A percentile compares a stretch with the other conserved stretches of the same genome.
Conservation (phyloP, 2,888 invertebrate genomes). For the Drosophila cracens region DNA sequence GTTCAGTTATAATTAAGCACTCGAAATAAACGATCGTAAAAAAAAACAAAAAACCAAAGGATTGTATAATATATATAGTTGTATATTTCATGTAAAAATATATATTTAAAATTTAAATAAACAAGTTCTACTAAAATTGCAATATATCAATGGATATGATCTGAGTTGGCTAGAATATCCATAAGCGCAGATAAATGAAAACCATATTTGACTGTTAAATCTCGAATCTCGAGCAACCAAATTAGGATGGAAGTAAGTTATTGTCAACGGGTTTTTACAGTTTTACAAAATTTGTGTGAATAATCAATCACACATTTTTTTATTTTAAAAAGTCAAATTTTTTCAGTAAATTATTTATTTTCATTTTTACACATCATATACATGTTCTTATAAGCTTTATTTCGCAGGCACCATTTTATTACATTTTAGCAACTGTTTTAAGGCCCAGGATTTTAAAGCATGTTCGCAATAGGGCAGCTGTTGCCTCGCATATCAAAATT, state of each 20-base stretch:
- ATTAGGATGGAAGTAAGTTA: background rate
- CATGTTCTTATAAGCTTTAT: background rate
- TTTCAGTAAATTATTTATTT: background rate
- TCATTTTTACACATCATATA: background rate
- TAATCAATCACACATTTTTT: background rate
- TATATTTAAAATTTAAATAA: background rate
- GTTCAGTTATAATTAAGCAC: no score
- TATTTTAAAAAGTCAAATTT: background rate
- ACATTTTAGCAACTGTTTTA: conserved; percentile 94
- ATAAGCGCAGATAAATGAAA: background rate
- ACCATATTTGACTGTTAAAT: background rate
- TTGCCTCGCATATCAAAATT: conserved; percentile 95
- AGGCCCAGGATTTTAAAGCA: conserved; percentile 97
- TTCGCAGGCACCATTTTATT: background rate
- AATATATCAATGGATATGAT: background rate
- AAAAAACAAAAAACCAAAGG: no score
- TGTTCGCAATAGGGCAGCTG: conserved; percentile 93
- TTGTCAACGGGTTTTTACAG: background rate
- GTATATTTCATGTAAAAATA: background rate
- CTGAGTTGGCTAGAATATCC: background rate
- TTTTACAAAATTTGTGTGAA: background rate
- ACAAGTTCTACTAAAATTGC: background rate
- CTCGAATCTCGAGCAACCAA: background rate
- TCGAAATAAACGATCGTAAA: no score
- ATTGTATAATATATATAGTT: no score